Evolutionary conservation across 2,888 invertebrate genomes (phyloP).

Genomic region (Cryptus armator): DNA sequence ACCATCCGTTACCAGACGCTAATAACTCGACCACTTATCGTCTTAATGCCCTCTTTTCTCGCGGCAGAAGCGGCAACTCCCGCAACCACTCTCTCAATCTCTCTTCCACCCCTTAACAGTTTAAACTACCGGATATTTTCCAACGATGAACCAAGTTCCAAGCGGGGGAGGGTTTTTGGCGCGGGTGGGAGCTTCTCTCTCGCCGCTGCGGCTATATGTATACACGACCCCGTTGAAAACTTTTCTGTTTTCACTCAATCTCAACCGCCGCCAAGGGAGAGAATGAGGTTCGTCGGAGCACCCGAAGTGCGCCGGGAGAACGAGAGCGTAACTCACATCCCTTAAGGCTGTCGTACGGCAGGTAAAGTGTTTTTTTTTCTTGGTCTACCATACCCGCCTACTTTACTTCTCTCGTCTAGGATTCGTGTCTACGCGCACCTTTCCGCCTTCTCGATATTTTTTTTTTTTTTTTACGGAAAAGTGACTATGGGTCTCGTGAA

Average conservation of each 20-base stretch:
- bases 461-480: constrained; percentile 4
- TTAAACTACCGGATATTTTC: constrained; percentile 40
- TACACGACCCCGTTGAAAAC: constrained; percentile 26
- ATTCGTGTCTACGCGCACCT: neutral
- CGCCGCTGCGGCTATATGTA: neutral
- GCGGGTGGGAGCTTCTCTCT: neutral
- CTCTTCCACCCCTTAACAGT: constrained; percentile 7
- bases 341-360: constrained; percentile 18
- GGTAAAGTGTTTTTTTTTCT: constrained; percentile 10
- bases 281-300: constrained; percentile 27
- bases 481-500: constrained; percentile 1
- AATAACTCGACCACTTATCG: constrained; percentile 53
- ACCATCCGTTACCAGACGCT: constrained; percentile 20
- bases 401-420: neutral
- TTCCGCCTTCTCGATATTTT: constrained; percentile 3
- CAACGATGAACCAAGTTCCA: constrained; percentile 28
- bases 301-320: constrained; percentile 27
- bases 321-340: constrained; percentile 16
- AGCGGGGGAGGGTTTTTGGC: neutral
- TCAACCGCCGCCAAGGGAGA: constrained; percentile 14
- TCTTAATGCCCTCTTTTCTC: constrained; percentile 44
- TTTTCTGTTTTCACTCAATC: constrained; percentile 62
- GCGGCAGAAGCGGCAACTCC: constrained; percentile 17
- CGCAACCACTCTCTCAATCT: neutral
- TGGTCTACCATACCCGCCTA: constrained; percentile 1